Evolutionary conservation across 2,797 vertebrate genomes (phyloP).

Genomic region (Sardinella longiceps): DNA sequence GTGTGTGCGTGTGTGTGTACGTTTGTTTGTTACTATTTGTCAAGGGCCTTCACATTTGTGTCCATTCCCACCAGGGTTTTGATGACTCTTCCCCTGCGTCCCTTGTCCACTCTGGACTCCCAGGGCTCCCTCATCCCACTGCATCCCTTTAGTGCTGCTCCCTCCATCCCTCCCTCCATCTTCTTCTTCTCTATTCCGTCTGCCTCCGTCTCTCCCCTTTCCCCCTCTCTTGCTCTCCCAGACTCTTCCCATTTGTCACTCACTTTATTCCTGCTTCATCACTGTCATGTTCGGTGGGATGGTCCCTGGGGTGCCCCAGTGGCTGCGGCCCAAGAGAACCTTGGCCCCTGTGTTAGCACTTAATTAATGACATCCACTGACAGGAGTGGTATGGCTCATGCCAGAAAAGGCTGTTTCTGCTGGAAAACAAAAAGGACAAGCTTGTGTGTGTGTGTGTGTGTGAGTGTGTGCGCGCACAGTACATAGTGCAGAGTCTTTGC

Average conservation of each 20-base stretch:
- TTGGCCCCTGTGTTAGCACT: constrained; percentile 54
- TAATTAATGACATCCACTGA: constrained; percentile 70
- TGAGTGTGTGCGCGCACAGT: background rate
- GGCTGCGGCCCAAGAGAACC: constrained; percentile 60
- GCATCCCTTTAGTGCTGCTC: constrained; percentile 6
- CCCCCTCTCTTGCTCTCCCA: constrained; percentile 41
- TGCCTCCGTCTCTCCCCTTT: constrained; percentile 49
- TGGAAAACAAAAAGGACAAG: constrained; percentile 63
- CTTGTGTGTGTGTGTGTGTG: background rate
- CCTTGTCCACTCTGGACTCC: background rate
- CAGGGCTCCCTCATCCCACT: background rate
- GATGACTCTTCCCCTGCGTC: background rate
- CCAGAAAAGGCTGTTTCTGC: constrained; percentile 59
- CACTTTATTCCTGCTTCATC: constrained; percentile 45
- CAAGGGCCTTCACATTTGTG: background rate
- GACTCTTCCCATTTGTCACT: constrained; percentile 23
- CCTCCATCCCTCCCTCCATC: no score
- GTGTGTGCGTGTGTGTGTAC: constrained; percentile 43
- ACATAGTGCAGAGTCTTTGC: background rate
- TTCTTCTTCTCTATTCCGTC: constrained; percentile 28
- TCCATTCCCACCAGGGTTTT: constrained; percentile 12
- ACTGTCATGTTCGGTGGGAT: constrained; percentile 49
- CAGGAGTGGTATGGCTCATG: constrained; percentile 62
- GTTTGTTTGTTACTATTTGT: constrained; percentile 39
- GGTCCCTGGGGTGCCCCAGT: constrained; percentile 63